Percentiles rank a stretch among this genome's conserved stretches.
Conservation (phyloP, 2,888 invertebrate species). For the Neuroscelio doddi region DNA sequence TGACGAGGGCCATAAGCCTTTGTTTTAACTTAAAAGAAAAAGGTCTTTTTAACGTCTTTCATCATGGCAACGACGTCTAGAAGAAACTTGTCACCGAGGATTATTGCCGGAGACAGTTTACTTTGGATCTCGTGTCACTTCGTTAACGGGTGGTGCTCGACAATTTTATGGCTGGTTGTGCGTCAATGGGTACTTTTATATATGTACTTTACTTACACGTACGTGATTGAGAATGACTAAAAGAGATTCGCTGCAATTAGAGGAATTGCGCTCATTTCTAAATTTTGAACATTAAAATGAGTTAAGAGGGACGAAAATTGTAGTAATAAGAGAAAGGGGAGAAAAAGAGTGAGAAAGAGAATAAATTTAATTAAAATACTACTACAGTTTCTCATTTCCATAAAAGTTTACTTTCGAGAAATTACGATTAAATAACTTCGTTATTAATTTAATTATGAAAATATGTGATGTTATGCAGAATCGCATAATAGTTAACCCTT, state of each 20-base stretch:
- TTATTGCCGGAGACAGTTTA: conserved; percentile 45
- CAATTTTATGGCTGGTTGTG: conserved; percentile 43
- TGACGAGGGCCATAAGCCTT: conserved; percentile 26
- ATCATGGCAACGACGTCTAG: conserved; percentile 43
- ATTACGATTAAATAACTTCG: no score
- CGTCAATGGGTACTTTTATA: conserved; percentile 40
- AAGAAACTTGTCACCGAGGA: conserved; percentile 43
- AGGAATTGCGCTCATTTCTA: conserved; percentile 14
- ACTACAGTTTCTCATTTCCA: no score
- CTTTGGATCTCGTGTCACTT: conserved; percentile 48
- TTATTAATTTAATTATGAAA: no score
- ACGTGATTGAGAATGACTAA: conserved; percentile 39
- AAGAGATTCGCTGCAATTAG: conserved; percentile 22
- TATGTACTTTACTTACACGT: conserved; percentile 30
- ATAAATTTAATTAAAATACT: no score
- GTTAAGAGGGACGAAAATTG: no score
- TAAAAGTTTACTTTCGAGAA: no score
- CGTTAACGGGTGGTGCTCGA: conserved; percentile 43
- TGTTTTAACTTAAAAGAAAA: conserved; percentile 30
- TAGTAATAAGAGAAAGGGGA: no score
- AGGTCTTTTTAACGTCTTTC: conserved; percentile 38
- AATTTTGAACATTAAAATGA: not conserved
- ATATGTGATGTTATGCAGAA: no score
- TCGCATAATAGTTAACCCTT: no score
- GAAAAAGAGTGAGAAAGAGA: no score